phyloP scores from a whole-genome alignment of 1,140 invertebrate genomes.

The Pantala flavescens region DNA sequence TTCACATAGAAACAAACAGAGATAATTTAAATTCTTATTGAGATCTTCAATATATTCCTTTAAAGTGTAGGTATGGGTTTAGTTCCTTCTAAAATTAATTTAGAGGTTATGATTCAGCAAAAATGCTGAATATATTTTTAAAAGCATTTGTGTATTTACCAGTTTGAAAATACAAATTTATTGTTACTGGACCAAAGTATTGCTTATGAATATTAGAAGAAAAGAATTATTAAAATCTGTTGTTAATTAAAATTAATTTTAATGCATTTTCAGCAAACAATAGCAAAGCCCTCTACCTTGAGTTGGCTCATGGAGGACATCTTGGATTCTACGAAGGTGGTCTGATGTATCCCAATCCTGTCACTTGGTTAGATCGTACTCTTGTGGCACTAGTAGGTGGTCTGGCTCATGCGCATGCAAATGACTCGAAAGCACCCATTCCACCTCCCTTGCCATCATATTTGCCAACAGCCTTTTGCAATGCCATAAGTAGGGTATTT shows the following conservation, averaged over 20 bases:
- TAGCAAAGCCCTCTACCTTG: conserved; percentile 59
- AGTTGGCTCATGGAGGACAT: conserved; percentile 82
- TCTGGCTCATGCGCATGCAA: background rate
- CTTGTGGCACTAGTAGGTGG: conserved; percentile 57
- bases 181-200: too few species aligned
- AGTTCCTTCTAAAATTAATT: too few species aligned
- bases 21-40: too few species aligned
- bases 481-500: background rate
- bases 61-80: too few species aligned
- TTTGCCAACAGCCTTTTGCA: background rate
- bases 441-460: background rate
- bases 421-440: background rate
- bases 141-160: too few species aligned
- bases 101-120: too few species aligned
- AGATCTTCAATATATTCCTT: too few species aligned
- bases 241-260: background rate
- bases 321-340: conserved; percentile 87
- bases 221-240: too few species aligned
- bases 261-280: conserved; percentile 47
- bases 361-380: conserved; percentile 82
- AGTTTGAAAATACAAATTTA: too few species aligned
- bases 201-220: too few species aligned
- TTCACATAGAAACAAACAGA: too few species aligned
- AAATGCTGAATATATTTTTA: too few species aligned
- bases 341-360: conserved; percentile 67